phyloP scores from a whole-genome alignment of 2,888 invertebrate species.

The Nasonia oneida region DNA sequence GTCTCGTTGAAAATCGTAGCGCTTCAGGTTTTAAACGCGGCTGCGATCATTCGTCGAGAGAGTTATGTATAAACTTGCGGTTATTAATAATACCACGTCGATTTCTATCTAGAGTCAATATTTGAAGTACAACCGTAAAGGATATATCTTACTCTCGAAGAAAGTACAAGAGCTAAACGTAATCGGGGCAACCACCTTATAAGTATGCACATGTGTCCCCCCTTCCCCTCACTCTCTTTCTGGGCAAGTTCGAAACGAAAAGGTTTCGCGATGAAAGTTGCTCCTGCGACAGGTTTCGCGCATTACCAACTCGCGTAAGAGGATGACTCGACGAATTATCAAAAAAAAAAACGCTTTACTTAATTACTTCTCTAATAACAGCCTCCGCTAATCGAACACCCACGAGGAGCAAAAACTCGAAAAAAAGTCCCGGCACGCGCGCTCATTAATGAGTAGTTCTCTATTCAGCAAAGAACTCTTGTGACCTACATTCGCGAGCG shows the following conservation, averaged over 20 bases:
- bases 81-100: not conserved
- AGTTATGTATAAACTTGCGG: not conserved
- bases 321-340: no score
- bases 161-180: constrained; percentile 9
- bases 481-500: constrained; percentile 62
- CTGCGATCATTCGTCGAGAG: not conserved
- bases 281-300: not conserved
- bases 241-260: not conserved
- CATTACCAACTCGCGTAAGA: constrained; percentile 15
- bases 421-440: constrained; percentile 6
- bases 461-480: constrained; percentile 48
- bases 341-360: not conserved
- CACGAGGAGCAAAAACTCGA: no score
- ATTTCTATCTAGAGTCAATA: constrained; percentile 6
- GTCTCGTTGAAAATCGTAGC: not conserved
- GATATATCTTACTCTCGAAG: not conserved
- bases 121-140: not conserved
- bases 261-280: constrained; percentile 30
- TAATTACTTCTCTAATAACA: not conserved
- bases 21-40: not conserved
- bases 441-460: constrained; percentile 59
- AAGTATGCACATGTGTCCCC: constrained; percentile 15
- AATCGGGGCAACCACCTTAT: constrained; percentile 24
- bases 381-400: not conserved
- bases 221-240: constrained; percentile 31